phyloP scores from a whole-genome alignment of 2,888 invertebrate species.

The Orgyia antiqua region DNA sequence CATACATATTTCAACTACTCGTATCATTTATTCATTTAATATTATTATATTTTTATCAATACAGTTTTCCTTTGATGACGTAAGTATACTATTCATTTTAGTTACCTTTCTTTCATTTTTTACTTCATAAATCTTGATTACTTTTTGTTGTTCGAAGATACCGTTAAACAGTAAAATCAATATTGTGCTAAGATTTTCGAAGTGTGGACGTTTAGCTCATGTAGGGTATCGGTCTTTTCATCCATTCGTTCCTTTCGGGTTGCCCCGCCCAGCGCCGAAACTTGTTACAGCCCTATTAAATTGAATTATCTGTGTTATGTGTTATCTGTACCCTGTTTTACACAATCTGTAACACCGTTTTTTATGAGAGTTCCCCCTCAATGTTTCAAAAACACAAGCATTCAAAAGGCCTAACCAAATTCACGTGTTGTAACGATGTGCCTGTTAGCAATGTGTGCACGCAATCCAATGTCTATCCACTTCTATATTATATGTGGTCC shows the following conservation, averaged over 20 bases:
- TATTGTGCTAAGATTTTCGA: slow-evolving; percentile 42
- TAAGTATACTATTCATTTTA: slow-evolving; percentile 9
- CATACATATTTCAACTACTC: neutral
- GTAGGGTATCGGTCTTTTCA: slow-evolving; percentile 52
- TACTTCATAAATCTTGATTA: too few species aligned
- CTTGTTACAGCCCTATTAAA: slow-evolving; percentile 48
- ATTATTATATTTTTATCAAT: slow-evolving; percentile 5
- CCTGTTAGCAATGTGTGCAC: slow-evolving; percentile 75
- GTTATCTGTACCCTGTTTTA: slow-evolving; percentile 52
- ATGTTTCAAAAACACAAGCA: slow-evolving; percentile 52
- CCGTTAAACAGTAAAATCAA: too few species aligned
- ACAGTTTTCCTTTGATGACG: slow-evolving; percentile 8
- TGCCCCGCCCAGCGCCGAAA: slow-evolving; percentile 75
- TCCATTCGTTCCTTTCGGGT: slow-evolving; percentile 53
- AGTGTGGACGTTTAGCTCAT: slow-evolving; percentile 61
- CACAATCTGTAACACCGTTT: slow-evolving; percentile 52
- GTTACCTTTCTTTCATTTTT: slow-evolving; percentile 6
- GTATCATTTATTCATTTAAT: neutral
- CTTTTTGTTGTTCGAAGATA: too few species aligned
- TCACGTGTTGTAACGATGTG: slow-evolving; percentile 57
- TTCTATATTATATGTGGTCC: slow-evolving; percentile 75
- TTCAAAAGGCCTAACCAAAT: slow-evolving; percentile 38
- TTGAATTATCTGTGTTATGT: slow-evolving; percentile 40
- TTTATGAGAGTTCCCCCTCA: slow-evolving; percentile 32
- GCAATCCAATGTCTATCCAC: slow-evolving; percentile 70